Conservation (phyloP, 2,797 vertebrate genomes). For the Muscicapa comitata region DNA sequence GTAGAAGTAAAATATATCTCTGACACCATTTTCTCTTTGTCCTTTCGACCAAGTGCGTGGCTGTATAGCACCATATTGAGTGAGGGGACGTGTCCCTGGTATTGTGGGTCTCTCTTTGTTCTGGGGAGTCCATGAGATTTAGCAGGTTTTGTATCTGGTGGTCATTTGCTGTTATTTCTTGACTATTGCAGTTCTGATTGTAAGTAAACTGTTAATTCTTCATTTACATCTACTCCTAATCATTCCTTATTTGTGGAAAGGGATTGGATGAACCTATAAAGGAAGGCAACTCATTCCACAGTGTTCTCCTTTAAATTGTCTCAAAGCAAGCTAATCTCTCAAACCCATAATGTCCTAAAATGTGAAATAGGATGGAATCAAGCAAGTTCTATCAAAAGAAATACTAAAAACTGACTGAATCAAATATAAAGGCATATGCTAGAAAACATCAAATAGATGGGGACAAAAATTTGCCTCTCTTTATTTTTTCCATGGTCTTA, state of each 20-base stretch:
- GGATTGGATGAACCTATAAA: background rate
- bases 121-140: background rate
- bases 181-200: background rate
- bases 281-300: background rate
- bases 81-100: rapidly evolving
- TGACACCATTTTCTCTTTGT: background rate
- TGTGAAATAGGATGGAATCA: background rate
- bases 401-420: background rate
- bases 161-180: background rate
- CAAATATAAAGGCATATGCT: background rate
- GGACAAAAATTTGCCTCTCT: background rate
- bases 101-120: background rate
- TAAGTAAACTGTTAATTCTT: background rate
- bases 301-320: background rate
- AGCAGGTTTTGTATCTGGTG: background rate
- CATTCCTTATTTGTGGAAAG: background rate
- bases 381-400: background rate
- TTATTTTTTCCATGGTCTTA: background rate
- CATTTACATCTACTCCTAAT: background rate
- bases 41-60: background rate
- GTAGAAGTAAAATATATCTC: background rate
- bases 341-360: background rate
- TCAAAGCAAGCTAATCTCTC: background rate
- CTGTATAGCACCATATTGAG: background rate
- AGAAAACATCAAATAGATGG: background rate